phyloP scores from a whole-genome alignment of 2,113 vertebrate species.

The Columbina picui region DNA sequence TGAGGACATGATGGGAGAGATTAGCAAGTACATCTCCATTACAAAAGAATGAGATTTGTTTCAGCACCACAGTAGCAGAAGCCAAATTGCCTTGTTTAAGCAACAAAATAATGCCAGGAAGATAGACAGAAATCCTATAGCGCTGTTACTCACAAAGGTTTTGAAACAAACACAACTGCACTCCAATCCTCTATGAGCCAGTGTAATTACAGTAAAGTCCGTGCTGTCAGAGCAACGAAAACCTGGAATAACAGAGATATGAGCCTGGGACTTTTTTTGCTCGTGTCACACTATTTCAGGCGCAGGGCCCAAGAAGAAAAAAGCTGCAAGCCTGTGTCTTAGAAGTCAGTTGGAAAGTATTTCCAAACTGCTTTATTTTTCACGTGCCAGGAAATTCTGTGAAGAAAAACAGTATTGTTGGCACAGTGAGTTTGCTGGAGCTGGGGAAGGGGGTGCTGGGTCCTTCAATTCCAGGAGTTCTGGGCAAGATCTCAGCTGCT shows the following conservation, averaged over 20 bases:
- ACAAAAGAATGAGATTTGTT: slow-evolving; percentile 30
- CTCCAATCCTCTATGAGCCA: background rate
- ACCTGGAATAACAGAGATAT: slow-evolving; percentile 2
- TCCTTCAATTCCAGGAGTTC: background rate
- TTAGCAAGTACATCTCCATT: slow-evolving; percentile 35
- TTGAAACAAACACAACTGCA: background rate
- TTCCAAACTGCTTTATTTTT: background rate
- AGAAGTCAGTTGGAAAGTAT: slow-evolving; percentile 7
- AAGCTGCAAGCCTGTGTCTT: background rate
- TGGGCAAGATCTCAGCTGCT: background rate
- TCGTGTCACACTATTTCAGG: background rate
- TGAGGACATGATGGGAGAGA: slow-evolving; percentile 1
- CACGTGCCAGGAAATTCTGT: background rate
- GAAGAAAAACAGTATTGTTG: background rate
- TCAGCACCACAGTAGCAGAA: slow-evolving; percentile 5
- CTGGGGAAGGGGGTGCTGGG: background rate
- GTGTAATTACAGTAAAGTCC: slow-evolving; percentile 1
- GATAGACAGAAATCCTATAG: slow-evolving; percentile 37
- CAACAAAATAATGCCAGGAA: slow-evolving; percentile 38
- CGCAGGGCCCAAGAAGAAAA: background rate
- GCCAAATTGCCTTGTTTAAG: slow-evolving; percentile 32
- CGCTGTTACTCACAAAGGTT: background rate
- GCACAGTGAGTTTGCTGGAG: background rate
- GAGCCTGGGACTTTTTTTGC: slow-evolving; percentile 10
- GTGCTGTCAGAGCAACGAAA: slow-evolving; percentile 15